Evolutionary conservation across 2,888 invertebrate genomes (phyloP), one percentile per base, ranked within the genome.

Genomic region (Platynereis dumerilii): DNA sequence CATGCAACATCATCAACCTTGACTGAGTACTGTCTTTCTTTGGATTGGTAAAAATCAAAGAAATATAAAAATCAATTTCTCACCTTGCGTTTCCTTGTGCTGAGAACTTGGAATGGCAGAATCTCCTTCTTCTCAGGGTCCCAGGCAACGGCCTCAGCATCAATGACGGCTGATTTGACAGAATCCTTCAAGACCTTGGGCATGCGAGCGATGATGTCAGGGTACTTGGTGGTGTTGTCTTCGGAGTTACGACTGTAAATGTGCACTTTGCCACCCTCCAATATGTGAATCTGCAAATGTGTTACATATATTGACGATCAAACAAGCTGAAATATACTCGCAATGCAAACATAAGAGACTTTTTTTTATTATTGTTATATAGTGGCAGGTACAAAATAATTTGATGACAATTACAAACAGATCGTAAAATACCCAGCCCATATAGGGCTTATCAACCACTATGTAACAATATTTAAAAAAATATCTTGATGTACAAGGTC

Each of bases 71-170:
- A n/a, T n/a, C n/a, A n/a, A n/a, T n/a, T n/a, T n/a, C n/a, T 34
- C 76, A 89, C 96, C 87, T 98, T 98, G 77, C 96, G 89, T 84
- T 98, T 99, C 66, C 98, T 88, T 0, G 97, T 98, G 71, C 94
- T 94, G 17, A 99, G 87, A 12, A 96, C 88, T 82, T 99, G 99
- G 87, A 99, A 99, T 1, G 99, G 98, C 71, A 96, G 87, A 76
- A 99, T 98, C 81, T 91, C 91, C 78, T 93, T 89, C 45, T 90
- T 91, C 73, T 90, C 91, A 1, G 86, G 86, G 85, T 99, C 97
- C 91, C 94, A 98, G 0, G 98, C 99, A 1, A 99, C 99, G 2
- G 94, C 94, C 86, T 99, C 99, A 70, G 94, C 91, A 86, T 99
- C 99, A 66, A 98, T 85, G 76, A 99, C 92, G 82, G 93, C 97